phyloP scores from a whole-genome alignment of 2,113 vertebrate species.

The Aptenodytes forsteri region DNA sequence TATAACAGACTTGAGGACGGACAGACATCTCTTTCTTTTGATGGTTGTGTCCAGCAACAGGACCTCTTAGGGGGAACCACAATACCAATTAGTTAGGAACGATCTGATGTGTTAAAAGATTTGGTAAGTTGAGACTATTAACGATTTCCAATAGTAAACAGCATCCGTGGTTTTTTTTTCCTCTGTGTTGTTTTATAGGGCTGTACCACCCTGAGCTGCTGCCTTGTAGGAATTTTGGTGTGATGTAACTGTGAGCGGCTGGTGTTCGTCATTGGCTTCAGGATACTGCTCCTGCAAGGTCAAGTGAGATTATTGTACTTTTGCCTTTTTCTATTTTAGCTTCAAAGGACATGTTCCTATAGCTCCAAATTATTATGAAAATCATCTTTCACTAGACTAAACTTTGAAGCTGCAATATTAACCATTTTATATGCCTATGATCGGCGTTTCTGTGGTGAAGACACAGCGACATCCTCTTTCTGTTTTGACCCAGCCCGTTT shows the following conservation, averaged over 20 bases:
- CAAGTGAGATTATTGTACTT: neutral
- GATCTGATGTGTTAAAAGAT: neutral
- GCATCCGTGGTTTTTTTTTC: accelerated
- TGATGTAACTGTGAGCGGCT: neutral
- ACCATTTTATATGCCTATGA: neutral
- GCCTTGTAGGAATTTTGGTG: neutral
- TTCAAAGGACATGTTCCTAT: neutral
- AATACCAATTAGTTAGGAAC: neutral
- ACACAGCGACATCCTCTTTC: neutral
- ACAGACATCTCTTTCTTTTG: neutral
- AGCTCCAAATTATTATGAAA: neutral
- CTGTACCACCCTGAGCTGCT: neutral
- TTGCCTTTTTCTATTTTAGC: neutral
- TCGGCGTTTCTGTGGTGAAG: neutral
- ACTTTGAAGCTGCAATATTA: neutral
- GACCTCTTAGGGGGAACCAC: neutral
- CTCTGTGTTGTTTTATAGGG: neutral
- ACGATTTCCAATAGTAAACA: neutral
- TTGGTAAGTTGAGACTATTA: neutral
- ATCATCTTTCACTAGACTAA: neutral
- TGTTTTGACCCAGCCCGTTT: neutral
- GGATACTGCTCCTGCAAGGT: neutral
- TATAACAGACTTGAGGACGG: neutral
- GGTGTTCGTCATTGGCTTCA: neutral
- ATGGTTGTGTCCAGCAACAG: neutral